Base-by-base conservation (phyloP, 2,888 invertebrate genomes). In the Drosophila atripex region DNA sequence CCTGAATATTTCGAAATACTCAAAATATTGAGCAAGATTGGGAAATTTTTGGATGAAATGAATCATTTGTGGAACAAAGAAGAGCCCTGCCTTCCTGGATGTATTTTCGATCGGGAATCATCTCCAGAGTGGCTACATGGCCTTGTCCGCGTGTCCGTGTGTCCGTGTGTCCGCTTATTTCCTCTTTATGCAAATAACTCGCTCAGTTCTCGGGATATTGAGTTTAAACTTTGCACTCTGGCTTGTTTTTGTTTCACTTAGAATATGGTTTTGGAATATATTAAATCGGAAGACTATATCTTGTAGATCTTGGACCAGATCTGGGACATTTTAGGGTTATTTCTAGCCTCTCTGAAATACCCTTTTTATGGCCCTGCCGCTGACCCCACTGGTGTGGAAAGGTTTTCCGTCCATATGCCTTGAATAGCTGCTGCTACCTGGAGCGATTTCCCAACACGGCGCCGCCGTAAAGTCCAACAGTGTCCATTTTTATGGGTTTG, bases 401-500 rank as follows among this genome's bases (percentile, higher is more conserved):
- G 41, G 18, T 16, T 18, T 41, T 9, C 16, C 11, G 4, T n/a
- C 39, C 39, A n/a, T 35, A 12, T 35, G 35, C 12, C 12, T 12
- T 5, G 35, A 2, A 1, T 16, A 1, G 4, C 16, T 5, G 4
- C 16, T 5, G 64, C 63, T 60, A 61, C 60, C 60, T 61, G 64
- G 14, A 11, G 16, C 35, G 32, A 18, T 59, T 59, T 38, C 14
- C 35, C 59, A 45, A 45, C 45, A 9, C 21, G 60, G 60, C 60
- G 60, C 64, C 60, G 38, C 11, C 5, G 30, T 18, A 53, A 53
- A 53, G 30, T 43, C 43, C 30, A 30, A 28, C 56, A 39, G 21
- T 57, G 39, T 58, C 58, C 8, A 14, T 41, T 60, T 61, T 61
- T 61, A 63, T 49, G 43, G 21, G 11, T 43, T 43, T 43, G 12